Evolutionary conservation across 2,797 vertebrate genomes (phyloP).

Genomic region (Cygnus olor): DNA sequence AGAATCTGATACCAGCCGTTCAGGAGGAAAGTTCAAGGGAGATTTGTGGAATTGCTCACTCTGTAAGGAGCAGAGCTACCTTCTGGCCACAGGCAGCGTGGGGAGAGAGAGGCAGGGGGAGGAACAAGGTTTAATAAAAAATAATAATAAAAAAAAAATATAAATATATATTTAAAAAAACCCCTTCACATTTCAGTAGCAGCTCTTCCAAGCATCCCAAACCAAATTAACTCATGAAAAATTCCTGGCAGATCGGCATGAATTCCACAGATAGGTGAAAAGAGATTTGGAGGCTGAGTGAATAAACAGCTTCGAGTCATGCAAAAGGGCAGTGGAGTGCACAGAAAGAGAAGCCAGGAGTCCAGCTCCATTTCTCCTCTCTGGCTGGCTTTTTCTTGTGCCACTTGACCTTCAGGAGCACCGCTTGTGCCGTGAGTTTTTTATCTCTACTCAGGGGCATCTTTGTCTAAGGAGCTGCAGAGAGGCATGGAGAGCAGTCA

Average conservation of each 20-base stretch:
- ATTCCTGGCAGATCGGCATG: constrained; percentile 1
- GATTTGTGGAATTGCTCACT: background rate
- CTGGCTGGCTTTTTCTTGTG: background rate
- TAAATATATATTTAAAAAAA: background rate
- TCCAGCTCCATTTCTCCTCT: background rate
- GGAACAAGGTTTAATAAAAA: background rate
- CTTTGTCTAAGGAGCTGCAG: background rate
- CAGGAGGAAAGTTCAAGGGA: background rate
- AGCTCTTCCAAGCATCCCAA: background rate
- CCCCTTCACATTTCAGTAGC: background rate
- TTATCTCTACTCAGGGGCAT: background rate
- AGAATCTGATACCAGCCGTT: background rate
- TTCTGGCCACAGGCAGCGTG: background rate
- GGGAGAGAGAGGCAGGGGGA: background rate
- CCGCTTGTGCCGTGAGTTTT: background rate
- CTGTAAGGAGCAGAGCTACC: background rate
- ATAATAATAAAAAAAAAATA: background rate
- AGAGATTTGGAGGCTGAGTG: background rate
- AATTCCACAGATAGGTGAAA: constrained; percentile 41
- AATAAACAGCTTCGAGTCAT: background rate
- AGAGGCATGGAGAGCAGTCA: background rate
- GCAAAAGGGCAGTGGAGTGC: background rate
- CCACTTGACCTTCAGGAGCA: background rate
- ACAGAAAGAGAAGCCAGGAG: background rate
- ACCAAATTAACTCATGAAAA: constrained; percentile 10